These are phyloP conservation scores for Glyptemys insculpta DNA, from an alignment of 2,797 vertebrate genomes.

Conservation along the genomic window DNA sequence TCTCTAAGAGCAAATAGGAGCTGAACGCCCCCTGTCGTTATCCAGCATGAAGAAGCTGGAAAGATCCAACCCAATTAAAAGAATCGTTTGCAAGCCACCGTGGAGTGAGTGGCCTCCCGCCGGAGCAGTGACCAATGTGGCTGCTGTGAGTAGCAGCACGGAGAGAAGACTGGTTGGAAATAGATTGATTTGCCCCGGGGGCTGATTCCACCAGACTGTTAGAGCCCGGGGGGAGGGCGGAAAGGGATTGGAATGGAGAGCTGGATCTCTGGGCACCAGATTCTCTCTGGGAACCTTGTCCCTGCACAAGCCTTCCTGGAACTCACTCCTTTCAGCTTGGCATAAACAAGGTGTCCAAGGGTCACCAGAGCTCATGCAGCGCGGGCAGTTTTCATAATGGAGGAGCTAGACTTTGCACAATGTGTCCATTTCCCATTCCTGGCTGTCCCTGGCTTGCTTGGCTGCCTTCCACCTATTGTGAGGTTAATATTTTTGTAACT, in stretches of 20 bases:
- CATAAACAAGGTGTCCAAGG: not conserved
- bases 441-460: not conserved
- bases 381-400: not conserved
- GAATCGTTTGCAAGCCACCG: not conserved
- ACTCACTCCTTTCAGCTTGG: not conserved
- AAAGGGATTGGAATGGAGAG: not conserved
- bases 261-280: not conserved
- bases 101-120: not conserved
- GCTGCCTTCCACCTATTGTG: not conserved
- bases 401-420: not conserved
- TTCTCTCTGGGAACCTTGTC: not conserved
- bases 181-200: not conserved
- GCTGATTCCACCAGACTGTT: not conserved
- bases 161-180: not conserved
- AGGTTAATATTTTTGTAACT: not conserved
- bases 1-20: not conserved
- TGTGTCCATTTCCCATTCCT: not conserved
- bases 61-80: not conserved
- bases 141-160: not conserved
- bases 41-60: not conserved
- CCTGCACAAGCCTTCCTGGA: not conserved
- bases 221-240: not conserved
- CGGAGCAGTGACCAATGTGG: not conserved
- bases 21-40: not conserved
- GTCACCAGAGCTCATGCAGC: not conserved